Evolutionary conservation across 35 echinoderm and acorn worm genomes (phyloP).

Genomic region (Hemicentrotus pulcherrimus): DNA sequence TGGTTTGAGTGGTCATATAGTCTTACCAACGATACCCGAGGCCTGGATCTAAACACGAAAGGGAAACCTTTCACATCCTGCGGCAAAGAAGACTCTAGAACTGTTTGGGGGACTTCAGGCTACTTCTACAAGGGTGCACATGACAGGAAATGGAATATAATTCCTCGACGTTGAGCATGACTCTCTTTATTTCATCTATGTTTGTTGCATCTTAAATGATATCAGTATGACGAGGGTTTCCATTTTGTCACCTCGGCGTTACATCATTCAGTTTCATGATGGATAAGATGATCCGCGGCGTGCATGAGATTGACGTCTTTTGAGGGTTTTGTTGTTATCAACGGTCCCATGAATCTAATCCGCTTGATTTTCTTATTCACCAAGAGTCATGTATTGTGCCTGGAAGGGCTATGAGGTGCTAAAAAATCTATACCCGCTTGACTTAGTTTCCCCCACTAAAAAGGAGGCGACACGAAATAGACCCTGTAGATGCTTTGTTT

Average conservation of each 20-base stretch:
- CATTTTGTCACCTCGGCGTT: background rate
- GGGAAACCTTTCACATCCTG: background rate
- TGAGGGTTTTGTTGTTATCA: slow-evolving; percentile 11
- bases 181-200: background rate
- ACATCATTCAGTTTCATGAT: background rate
- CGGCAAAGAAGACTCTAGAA: background rate
- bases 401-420: background rate
- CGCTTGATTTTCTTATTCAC: background rate
- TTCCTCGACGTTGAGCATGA: background rate
- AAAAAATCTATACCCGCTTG: background rate
- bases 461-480: background rate
- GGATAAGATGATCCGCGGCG: background rate
- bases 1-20: background rate
- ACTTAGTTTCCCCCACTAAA: background rate
- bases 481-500: background rate
- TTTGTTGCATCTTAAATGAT: background rate
- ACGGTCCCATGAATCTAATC: background rate
- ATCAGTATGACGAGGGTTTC: too few relatives aligned
- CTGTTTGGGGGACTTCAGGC: background rate
- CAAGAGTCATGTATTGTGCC: background rate
- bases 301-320: background rate
- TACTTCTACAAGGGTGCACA: too few relatives aligned
- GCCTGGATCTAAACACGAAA: slow-evolving; percentile 3
- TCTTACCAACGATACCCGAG: background rate
- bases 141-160: background rate